Evolutionary conservation across 2,113 vertebrate genomes (phyloP), one percentile per base, ranked within the genome.

Genomic region (Urocynchramus pylzowi): DNA sequence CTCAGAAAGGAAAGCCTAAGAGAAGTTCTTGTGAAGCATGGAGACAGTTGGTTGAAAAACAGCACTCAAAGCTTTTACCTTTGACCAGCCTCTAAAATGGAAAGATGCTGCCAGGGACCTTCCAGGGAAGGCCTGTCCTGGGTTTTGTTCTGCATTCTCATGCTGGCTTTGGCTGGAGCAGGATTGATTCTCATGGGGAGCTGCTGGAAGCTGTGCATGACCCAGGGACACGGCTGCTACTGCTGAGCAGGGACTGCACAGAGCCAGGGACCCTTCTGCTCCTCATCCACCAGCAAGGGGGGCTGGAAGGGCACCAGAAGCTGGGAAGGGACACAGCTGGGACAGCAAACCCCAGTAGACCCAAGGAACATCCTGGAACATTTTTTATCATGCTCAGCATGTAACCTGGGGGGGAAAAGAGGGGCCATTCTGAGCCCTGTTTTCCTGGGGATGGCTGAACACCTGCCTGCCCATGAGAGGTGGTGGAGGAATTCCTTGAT

Each of bases 101-200:
- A 49, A 87, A 78, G 24, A 44, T 4, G 3, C 4, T 95, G 63
- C 13, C 59, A 49, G 31, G 3, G 18, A 13, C 3, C 7, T 64
- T 33, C 7, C 26, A 47, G 3, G 3, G 8, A 17, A 61, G 6
- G 26, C 5, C 27, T 68, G 49, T 28, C 10, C 65, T 33, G 33
- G n/a, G 27, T 33, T 41, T 60, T 1, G 2, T 35, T 67, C 39
- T 44, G 41, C 0, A 1, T 35, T 57, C 27, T 8, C 33, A 2
- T 18, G 37, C 65, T 71, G 73, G 37, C 33, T 67, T 41, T 53
- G 53, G 13, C 52, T 53, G 39, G 45, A 15, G 7, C 19, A 33
- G 60, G 42, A 18, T 28, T 47, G 13, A 24, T 60, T 42, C 14
- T 47, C 17, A 1, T 13, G 2, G 7, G 52, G 26, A 44, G 53